Base-by-base conservation (phyloP, 2,888 invertebrate genomes). In the Andrena praecox region DNA sequence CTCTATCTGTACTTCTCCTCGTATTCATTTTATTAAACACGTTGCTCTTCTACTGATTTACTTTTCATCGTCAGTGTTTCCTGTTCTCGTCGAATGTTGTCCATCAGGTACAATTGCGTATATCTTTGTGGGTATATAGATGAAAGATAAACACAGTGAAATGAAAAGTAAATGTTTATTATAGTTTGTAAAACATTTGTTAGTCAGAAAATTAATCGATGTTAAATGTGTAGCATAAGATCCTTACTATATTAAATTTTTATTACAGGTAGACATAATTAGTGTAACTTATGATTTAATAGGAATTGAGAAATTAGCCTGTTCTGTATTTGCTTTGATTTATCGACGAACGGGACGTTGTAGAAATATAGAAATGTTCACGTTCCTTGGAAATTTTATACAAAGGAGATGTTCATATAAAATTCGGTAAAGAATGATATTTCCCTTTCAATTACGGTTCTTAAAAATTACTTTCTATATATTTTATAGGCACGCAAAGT, bases 1-100 rank as follows among this genome's bases (percentile, higher is more conserved):
- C 29, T 42, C 54, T 66, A 66, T 64, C 52, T 76, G 20, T 69
- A 70, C 76, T 66, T 63, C n/a, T 78, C n/a, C 66, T 75, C 3
- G 6, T 50, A 74, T 59, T 76, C 24, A 62, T 60, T 82, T 73
- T 60, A 12, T 66, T 60, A 52, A 31, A 71, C n/a, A 56, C 67
- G 60, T 71, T 70, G 56, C 33, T 75, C 60, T 52, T 84, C 54
- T 70, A 42, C 24, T 77, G 42, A 35, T 62, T 63, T 59, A 31
- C n/a, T 42, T 67, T 48, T 64, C 33, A 59, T 68, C 33, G n/a
- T 59, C 10, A 62, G 24, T 67, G 48, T 35, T 35, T 62, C 31
- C 20, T 64, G 16, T 48, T 59, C 29, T 20, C 8, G 35, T 54
- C 48, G 66, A 69, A 60, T 80, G 35, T 71, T 69, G 62, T 73